A percentile compares a stretch with the other conserved stretches of the same genome.
Conservation (phyloP, 30 jellyfish, hydroid and myxozoan genomes). For the Chironex yamaguchii region DNA sequence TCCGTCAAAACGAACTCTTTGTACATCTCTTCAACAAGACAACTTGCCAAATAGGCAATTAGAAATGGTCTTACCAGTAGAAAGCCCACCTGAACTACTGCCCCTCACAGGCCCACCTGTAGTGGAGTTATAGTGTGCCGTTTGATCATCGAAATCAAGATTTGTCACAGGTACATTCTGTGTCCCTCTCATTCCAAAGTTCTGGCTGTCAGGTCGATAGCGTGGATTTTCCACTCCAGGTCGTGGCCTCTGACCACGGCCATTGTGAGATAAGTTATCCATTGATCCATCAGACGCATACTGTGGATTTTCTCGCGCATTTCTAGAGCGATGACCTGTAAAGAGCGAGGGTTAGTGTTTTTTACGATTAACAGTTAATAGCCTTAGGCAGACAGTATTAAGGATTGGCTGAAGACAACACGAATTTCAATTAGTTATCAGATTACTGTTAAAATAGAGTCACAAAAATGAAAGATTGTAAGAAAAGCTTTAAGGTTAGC, state of each 20-base stretch:
- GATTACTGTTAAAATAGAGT: too few relatives aligned
- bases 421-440: too few relatives aligned
- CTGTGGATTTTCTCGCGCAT: neutral
- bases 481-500: too few relatives aligned
- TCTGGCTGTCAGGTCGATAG: neutral
- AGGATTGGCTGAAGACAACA: too few relatives aligned
- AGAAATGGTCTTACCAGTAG: constrained; percentile 57
- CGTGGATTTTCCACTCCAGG: neutral
- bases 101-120: constrained; percentile 23
- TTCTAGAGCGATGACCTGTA: neutral
- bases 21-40: too few relatives aligned
- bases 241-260: neutral
- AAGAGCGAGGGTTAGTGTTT: too few relatives aligned
- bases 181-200: neutral
- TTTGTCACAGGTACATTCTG: neutral
- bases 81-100: constrained; percentile 74
- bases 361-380: too few relatives aligned
- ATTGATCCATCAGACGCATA: neutral
- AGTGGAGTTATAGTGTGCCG: neutral
- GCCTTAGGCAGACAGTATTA: too few relatives aligned
- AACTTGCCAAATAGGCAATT: too few relatives aligned
- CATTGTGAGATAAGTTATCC: neutral
- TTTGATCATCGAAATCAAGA: neutral
- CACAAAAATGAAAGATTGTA: too few relatives aligned
- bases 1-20: too few relatives aligned